phyloP scores from a whole-genome alignment of 2,888 invertebrate genomes.

The Synanthedon tipuliformis region DNA sequence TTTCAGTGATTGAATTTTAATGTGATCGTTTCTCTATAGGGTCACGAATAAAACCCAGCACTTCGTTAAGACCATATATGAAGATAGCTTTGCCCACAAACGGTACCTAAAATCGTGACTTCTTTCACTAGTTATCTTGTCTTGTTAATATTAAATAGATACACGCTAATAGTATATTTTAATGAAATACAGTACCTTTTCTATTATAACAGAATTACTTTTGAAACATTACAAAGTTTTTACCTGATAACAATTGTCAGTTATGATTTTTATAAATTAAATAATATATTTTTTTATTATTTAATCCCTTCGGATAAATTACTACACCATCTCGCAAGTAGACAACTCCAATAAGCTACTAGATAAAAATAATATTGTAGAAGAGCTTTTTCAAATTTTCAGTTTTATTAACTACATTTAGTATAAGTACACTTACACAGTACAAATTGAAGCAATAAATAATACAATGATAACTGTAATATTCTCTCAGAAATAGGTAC shows the following conservation, averaged over 20 bases:
- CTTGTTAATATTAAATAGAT: conserved; percentile 3
- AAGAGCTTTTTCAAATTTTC: too few relatives aligned
- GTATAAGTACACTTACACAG: too few relatives aligned
- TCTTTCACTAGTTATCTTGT: conserved; percentile 32
- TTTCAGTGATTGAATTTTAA: conserved; percentile 12
- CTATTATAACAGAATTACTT: background rate
- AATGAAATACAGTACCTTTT: background rate
- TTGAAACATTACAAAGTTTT: background rate
- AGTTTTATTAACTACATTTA: too few relatives aligned
- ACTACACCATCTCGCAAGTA: too few relatives aligned
- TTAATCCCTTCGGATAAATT: too few relatives aligned
- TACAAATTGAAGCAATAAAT: too few relatives aligned
- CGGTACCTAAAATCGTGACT: conserved; percentile 49
- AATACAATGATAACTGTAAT: too few relatives aligned
- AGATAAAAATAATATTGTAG: too few relatives aligned
- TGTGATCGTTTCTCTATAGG: conserved; percentile 30
- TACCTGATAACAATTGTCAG: background rate
- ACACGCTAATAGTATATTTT: too few relatives aligned
- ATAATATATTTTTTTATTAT: too few relatives aligned
- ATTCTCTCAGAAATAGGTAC: background rate
- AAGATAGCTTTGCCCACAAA: conserved; percentile 38
- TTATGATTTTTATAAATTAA: too few relatives aligned
- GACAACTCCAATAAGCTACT: too few relatives aligned
- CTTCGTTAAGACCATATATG: conserved; percentile 49
- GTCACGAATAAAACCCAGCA: conserved; percentile 27